phyloP scores from a whole-genome alignment of 2,113 vertebrate species.

The Bujurquina vittata region DNA sequence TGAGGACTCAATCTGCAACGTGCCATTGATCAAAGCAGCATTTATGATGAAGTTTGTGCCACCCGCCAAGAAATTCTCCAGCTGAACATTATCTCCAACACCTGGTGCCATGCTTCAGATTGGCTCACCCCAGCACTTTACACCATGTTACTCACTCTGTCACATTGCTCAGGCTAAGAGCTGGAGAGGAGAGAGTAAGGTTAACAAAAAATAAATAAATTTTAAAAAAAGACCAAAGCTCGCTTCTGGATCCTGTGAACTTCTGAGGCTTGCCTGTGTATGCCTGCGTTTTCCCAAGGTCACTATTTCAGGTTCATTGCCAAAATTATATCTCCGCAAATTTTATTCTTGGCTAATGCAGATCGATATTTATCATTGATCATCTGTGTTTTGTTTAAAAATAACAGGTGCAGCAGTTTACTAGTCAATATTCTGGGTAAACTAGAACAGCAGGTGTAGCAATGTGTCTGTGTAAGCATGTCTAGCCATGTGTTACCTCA shows the following conservation, averaged over 20 bases:
- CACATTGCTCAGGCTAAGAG: conserved; percentile 56
- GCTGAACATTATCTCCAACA: conserved; percentile 65
- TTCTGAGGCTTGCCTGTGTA: background rate
- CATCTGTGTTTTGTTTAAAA: conserved; percentile 19
- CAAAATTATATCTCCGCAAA: background rate
- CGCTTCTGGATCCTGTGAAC: background rate
- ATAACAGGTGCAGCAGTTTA: conserved; percentile 44
- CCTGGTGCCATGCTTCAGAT: conserved; percentile 63
- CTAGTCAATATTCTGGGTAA: conserved; percentile 26
- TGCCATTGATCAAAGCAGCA: conserved; percentile 72
- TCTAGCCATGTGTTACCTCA: conserved; percentile 54
- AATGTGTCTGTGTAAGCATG: conserved; percentile 68
- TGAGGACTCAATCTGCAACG: conserved; percentile 70
- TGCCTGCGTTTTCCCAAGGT: background rate
- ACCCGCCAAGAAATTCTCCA: conserved; percentile 51
- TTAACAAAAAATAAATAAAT: conserved; percentile 20
- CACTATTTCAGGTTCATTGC: background rate
- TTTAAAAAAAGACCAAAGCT: too few relatives aligned
- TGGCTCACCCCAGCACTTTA: conserved; percentile 42
- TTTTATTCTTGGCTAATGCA: background rate
- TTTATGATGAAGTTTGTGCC: conserved; percentile 59
- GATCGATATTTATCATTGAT: conserved; percentile 36
- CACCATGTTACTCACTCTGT: conserved; percentile 52
- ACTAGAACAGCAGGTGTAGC: conserved; percentile 21
- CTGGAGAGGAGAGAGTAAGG: conserved; percentile 35